Base-by-base conservation (phyloP, 2,888 invertebrate genomes). In the Cyclophora punctaria region DNA sequence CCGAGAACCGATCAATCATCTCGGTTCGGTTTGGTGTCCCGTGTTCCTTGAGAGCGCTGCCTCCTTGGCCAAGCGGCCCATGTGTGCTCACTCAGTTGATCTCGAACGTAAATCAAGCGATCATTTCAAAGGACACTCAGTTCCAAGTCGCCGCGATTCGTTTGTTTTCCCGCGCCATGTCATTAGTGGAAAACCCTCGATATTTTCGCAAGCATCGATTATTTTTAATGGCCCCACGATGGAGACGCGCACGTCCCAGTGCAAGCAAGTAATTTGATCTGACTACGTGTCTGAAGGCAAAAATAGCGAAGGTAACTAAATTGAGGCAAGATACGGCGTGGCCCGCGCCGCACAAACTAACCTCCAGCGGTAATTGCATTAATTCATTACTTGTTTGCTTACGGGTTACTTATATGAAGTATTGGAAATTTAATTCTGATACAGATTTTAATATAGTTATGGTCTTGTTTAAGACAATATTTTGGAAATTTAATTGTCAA, bases 121-220 rank as follows among this genome's bases (percentile, higher is more conserved):
- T 59, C 48, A 52, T 44, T 49, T 44, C 47, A 44, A 48, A 60
- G 59, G 50, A 48, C 50, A 53, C 55, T 48, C 45, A 52, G 45
- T 48, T 35, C 50, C 44, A 20, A 42, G 34, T 20, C 53, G 72
- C 71, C 73, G 71, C 74, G 69, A 65, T 70, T 62, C 76, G 80
- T 83, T 84, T 85, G 85, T 86, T 85, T 86, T 81, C 79, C 73
- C 71, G 73, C 64, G 78, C 80, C 73, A 84, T 85, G 75, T 86
- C 87, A 86, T 87, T 87, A 87, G 86, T 85, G 86, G 74, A 81
- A 81, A 83, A 71, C 78, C 69, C 83, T 85, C 85, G 80, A 86
- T 86, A 86, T 84, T 86, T 80, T 85, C 67, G 74, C 80, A 69
- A 74, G 80, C 80, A 82, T 85, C 80, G 85, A 84, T 86, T 87